Conservation (phyloP, 2,113 vertebrate genomes). For the Aix galericulata region DNA sequence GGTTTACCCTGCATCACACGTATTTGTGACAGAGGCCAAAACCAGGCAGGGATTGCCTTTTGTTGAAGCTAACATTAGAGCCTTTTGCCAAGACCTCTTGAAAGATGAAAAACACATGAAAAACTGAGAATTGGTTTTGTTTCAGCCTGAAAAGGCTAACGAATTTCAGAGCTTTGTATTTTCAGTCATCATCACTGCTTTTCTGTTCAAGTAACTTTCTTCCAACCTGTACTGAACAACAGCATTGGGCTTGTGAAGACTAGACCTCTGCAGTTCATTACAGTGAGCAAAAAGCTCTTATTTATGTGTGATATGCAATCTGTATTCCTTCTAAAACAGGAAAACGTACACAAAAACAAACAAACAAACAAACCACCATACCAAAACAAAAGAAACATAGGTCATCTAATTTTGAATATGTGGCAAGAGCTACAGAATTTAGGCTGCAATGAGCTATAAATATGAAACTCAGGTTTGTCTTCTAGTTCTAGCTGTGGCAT, state of each 20-base stretch:
- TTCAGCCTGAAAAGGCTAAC: neutral
- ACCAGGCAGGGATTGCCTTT: neutral
- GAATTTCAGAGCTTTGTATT: neutral
- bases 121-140: neutral
- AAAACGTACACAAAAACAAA: neutral
- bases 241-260: neutral
- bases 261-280: accelerated
- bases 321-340: neutral
- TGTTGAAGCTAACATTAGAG: neutral
- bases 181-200: neutral
- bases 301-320: accelerated
- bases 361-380: neutral
- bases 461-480: too few relatives aligned
- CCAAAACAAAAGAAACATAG: neutral
- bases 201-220: neutral
- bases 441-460: neutral
- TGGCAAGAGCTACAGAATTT: neutral
- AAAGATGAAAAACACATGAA: neutral
- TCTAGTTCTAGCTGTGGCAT: neutral
- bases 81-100: neutral
- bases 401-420: neutral
- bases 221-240: neutral
- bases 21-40: neutral
- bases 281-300: neutral
- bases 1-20: neutral